Evolutionary conservation across 2,113 vertebrate genomes (phyloP).

Genomic region (Albula glossodonta): DNA sequence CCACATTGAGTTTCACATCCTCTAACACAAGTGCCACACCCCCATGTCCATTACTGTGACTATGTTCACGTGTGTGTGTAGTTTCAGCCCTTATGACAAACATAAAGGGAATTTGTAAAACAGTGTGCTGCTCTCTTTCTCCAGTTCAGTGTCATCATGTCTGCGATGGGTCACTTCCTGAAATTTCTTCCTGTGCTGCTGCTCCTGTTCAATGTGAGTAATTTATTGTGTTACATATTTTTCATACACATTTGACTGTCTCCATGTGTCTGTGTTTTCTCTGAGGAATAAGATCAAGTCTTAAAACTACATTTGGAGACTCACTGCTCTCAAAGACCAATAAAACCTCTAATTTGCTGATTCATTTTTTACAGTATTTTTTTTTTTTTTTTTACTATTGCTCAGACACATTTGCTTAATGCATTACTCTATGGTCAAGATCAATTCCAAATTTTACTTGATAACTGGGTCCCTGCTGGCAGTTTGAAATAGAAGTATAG

Average conservation of each 20-base stretch:
- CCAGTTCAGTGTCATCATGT: background rate
- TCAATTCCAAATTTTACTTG: no score
- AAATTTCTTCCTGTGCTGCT: conserved; percentile 41
- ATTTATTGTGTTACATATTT: background rate
- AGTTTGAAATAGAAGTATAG: no score
- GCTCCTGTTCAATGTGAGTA: conserved; percentile 53
- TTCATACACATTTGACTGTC: background rate
- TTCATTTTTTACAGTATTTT: background rate
- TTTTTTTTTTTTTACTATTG: background rate
- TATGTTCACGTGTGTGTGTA: no score
- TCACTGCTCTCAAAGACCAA: background rate
- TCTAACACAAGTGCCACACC: background rate
- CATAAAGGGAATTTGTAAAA: background rate
- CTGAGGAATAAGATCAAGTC: no score
- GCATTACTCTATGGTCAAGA: no score
- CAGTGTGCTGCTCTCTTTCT: background rate
- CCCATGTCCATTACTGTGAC: no score
- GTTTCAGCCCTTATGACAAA: no score
- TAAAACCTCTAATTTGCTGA: background rate
- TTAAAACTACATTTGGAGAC: background rate
- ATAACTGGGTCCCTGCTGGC: no score
- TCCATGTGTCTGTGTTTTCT: background rate
- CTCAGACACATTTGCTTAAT: no score
- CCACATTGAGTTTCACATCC: background rate
- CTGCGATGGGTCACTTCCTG: conserved; percentile 46